Evolutionary conservation across 2,888 invertebrate genomes (phyloP).

Genomic region (Rotaria magnacalcarata): DNA sequence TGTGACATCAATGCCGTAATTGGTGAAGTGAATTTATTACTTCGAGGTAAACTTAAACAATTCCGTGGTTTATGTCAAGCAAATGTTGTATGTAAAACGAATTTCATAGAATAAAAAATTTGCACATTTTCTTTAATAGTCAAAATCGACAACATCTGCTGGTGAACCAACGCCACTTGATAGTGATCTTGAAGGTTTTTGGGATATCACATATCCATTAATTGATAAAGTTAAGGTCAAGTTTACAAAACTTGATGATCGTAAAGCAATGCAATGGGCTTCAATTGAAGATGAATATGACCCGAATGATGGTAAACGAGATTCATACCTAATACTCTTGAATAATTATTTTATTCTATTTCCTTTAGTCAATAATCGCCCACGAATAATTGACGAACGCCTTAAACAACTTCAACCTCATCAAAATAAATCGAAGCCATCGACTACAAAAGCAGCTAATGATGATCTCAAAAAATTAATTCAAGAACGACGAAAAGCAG

Average conservation of each 20-base stretch:
- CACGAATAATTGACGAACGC: neutral
- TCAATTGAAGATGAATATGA: constrained; percentile 30
- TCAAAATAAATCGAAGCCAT: neutral
- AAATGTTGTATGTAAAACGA: constrained; percentile 64
- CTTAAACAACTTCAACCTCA: constrained; percentile 4
- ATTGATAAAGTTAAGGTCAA: constrained; percentile 76
- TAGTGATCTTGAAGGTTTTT: constrained; percentile 87
- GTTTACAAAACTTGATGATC: constrained; percentile 63
- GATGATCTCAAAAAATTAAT: neutral
- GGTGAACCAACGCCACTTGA: constrained; percentile 67
- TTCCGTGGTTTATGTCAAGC: constrained; percentile 75
- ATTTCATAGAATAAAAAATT: neutral
- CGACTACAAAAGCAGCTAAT: neutral
- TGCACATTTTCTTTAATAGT: neutral
- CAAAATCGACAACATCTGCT: neutral
- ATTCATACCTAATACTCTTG: no score
- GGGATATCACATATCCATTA: constrained; percentile 93
- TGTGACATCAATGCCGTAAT: constrained; percentile 80
- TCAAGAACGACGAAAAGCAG: constrained; percentile 20
- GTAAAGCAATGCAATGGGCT: constrained; percentile 58
- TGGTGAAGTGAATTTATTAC: constrained; percentile 81
- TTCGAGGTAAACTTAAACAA: constrained; percentile 88
- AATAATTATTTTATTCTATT: neutral
- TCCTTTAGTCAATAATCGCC: neutral
- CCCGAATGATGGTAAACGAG: constrained; percentile 9